A percentile compares a stretch with the other conserved stretches of the same genome.
These are phyloP conservation scores for Chydorus sphaericus DNA, from an alignment of 2,888 invertebrate species.

Conservation along the genomic window DNA sequence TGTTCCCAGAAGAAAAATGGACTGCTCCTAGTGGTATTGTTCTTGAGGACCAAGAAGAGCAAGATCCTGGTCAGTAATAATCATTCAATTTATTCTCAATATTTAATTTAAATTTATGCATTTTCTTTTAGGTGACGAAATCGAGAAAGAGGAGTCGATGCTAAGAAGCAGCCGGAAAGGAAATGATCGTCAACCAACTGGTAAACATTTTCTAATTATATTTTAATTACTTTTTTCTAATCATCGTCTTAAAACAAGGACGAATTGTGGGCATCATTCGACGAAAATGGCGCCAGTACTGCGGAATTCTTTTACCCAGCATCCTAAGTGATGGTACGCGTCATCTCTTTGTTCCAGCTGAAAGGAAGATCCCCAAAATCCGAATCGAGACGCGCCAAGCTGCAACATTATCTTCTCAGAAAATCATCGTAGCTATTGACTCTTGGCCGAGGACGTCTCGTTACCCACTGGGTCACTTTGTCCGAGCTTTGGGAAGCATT, in stretches of 20 bases:
- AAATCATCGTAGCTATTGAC: conserved; percentile 91
- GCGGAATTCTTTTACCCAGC: conserved; percentile 79
- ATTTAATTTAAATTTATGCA: neutral
- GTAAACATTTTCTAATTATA: conserved; percentile 23
- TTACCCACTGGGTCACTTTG: conserved; percentile 91
- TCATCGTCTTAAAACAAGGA: conserved; percentile 17
- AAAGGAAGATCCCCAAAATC: conserved; percentile 83
- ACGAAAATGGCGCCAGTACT: conserved; percentile 94
- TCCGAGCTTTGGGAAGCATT: conserved; percentile 69
- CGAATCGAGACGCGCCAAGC: conserved; percentile 90
- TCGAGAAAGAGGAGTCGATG: conserved; percentile 20
- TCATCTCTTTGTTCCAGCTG: conserved; percentile 88
- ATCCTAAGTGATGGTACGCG: conserved; percentile 40
- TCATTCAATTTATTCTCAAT: neutral
- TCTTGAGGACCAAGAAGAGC: conserved; percentile 29
- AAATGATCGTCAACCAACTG: conserved; percentile 42
- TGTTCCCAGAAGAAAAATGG: conserved; percentile 82
- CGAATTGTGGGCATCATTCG: conserved; percentile 83
- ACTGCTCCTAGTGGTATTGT: conserved; percentile 59
- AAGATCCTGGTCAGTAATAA: conserved; percentile 34
- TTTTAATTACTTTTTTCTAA: neutral
- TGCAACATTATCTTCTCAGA: conserved; percentile 57
- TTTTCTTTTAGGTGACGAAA: conserved; percentile 17
- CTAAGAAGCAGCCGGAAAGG: conserved; percentile 24
- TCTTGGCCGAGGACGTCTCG: conserved; percentile 87